Base-by-base conservation (phyloP, 2,888 invertebrate species). In the Melieria picta region DNA sequence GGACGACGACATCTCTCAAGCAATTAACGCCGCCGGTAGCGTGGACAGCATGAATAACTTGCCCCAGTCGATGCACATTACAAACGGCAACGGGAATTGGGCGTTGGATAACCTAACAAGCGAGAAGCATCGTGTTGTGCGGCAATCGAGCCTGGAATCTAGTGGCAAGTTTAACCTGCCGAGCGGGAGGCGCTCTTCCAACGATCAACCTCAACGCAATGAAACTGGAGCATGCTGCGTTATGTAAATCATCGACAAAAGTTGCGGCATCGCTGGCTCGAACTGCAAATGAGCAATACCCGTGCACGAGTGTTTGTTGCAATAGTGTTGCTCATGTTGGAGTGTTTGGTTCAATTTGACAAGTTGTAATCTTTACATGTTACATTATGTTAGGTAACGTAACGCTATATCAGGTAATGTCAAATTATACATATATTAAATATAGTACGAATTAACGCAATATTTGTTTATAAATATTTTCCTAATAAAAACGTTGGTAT, bases 151-250 rank as follows among this genome's bases (percentile, higher is more conserved):
- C 50, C 45, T 70, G 9, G 64, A 60, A 42, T 68, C 65, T 9
- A 60, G 47, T 11, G 57, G 50, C 9, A 52, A 13, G 42, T 5
- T 45, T 16, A 52, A 45, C 16, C 45, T 42, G 5, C 10, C 52
- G 4, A 64, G 50, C 9, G 45, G 42, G 2, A 65, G 55, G 46
- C 30, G 50, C 16, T n/a, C 52, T 57, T 65, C 47, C 30, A 72
- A 57, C n/a, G 72, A 63, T n/a, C 67, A 43, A 5, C 55, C 67
- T 7, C 9, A 43, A n/a, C 72, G 62, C 10, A 76, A 69, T 55
- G 76, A 77, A 71, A 78, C 80, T 42, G 78, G 78, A 60, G 74
- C 74, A 62, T 83, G 83, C 72, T 57, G 62, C 10, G 68, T 83
- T 48, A 83, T 83, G 81, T 81, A 80, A 78, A n/a, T 64, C 13